These are phyloP conservation scores for Drosophila ambigua DNA, from an alignment of 1,140 invertebrate genomes.

Conservation along the genomic window DNA sequence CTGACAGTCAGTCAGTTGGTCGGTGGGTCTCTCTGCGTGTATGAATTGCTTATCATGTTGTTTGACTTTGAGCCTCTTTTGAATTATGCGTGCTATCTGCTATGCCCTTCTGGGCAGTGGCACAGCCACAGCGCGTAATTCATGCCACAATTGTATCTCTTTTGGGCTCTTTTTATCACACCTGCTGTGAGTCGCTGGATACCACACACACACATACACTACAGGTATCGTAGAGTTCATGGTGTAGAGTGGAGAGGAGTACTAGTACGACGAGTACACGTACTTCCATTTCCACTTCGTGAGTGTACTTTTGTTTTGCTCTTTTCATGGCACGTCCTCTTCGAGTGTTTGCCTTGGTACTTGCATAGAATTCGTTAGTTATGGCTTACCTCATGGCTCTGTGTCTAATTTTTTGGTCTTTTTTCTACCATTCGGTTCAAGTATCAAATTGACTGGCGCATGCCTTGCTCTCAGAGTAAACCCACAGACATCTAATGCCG, in stretches of 20 bases:
- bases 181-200: conserved; percentile 67
- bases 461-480: background rate
- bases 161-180: conserved; percentile 67
- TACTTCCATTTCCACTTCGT: conserved; percentile 30
- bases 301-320: conserved; percentile 29
- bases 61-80: conserved; percentile 73
- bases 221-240: conserved; percentile 1
- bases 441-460: background rate
- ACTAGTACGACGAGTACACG: conserved; percentile 37
- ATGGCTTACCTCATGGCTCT: conserved; percentile 5
- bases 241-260: conserved; percentile 20
- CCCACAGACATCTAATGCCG: no score
- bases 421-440: background rate
- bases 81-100: conserved; percentile 66
- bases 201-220: conserved; percentile 37
- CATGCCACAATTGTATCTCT: conserved; percentile 52
- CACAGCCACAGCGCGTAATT: conserved; percentile 8
- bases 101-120: background rate
- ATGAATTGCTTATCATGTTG: conserved; percentile 74
- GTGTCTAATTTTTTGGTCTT: background rate
- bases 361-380: conserved; percentile 55
- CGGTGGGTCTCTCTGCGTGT: conserved; percentile 34
- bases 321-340: conserved; percentile 55
- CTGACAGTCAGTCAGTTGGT: conserved; percentile 33
- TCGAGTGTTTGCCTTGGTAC: conserved; percentile 50